phyloP scores from a whole-genome alignment of 2,113 vertebrate genomes.

The Aramus guarauna region DNA sequence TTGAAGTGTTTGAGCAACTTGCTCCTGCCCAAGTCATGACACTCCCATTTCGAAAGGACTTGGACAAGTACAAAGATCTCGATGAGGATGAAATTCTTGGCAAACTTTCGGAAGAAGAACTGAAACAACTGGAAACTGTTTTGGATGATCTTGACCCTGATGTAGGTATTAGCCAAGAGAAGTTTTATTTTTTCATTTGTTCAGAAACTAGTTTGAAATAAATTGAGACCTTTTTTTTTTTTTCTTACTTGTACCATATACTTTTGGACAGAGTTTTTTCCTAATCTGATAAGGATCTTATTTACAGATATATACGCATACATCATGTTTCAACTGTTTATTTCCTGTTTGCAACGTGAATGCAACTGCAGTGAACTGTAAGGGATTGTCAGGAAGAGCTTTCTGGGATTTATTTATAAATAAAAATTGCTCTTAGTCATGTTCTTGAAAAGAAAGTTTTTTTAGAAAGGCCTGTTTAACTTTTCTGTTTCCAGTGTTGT shows the following conservation, averaged over 20 bases:
- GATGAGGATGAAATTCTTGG: conserved; percentile 95
- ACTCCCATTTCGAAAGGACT: conserved; percentile 88
- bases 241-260: not conserved
- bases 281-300: not conserved
- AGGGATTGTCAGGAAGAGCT: not conserved
- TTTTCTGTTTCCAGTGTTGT: not conserved
- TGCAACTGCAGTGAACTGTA: not conserved
- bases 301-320: not conserved
- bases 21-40: conserved; percentile 76
- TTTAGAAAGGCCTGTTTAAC: not conserved
- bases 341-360: not conserved
- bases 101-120: conserved; percentile 88
- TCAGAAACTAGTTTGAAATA: not conserved
- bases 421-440: not conserved
- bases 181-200: not conserved
- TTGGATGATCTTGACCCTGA: conserved; percentile 97
- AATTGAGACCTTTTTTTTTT: not conserved
- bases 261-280: not conserved
- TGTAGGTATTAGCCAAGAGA: conserved; percentile 68
- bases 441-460: not conserved
- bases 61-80: conserved; percentile 94
- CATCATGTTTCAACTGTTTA: not conserved
- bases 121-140: conserved; percentile 93
- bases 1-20: not conserved
- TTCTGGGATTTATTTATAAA: not conserved